These are phyloP conservation scores for Miichthys miiuy DNA, from an alignment of 2,797 vertebrate genomes.

Conservation along the genomic window DNA sequence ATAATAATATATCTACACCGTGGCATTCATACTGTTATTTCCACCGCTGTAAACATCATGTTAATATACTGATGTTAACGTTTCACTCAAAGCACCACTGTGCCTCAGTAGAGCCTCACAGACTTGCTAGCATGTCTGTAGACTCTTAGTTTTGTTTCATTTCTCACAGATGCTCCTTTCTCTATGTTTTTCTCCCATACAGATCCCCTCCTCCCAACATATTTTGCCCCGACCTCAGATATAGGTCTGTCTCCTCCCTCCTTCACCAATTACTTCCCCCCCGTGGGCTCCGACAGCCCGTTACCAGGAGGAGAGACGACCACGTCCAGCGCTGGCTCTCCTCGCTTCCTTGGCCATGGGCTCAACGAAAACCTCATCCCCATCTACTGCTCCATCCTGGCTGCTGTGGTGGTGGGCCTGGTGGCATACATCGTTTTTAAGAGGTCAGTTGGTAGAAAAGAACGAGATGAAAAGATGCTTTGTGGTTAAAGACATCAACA, in stretches of 20 bases:
- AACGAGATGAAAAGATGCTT: conserved; percentile 1
- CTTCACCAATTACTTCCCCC: conserved; percentile 61
- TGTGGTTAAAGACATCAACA: conserved; percentile 25
- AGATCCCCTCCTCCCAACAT: conserved; percentile 79
- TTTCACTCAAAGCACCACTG: too few species aligned
- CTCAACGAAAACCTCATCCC: conserved; percentile 95
- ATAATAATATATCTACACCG: too few species aligned
- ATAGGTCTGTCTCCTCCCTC: conserved; percentile 54
- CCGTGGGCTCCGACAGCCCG: conserved; percentile 67
- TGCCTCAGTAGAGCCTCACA: too few species aligned
- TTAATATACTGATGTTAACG: background rate
- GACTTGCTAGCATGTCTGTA: too few species aligned
- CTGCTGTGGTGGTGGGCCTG: conserved; percentile 93
- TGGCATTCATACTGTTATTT: too few species aligned
- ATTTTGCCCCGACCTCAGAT: conserved; percentile 48
- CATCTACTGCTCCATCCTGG: conserved; percentile 97
- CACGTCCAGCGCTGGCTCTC: conserved; percentile 88
- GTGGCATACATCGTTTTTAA: conserved; percentile 96
- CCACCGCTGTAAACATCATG: background rate
- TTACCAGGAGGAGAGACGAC: conserved; percentile 81
- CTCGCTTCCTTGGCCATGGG: conserved; percentile 87
- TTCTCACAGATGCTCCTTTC: conserved; percentile 10
- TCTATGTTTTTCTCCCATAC: conserved; percentile 23
- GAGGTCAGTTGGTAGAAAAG: conserved; percentile 84
- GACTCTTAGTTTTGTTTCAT: background rate